Evolutionary conservation across 1,140 invertebrate genomes (phyloP).

Genomic region (Bombus superbus): DNA sequence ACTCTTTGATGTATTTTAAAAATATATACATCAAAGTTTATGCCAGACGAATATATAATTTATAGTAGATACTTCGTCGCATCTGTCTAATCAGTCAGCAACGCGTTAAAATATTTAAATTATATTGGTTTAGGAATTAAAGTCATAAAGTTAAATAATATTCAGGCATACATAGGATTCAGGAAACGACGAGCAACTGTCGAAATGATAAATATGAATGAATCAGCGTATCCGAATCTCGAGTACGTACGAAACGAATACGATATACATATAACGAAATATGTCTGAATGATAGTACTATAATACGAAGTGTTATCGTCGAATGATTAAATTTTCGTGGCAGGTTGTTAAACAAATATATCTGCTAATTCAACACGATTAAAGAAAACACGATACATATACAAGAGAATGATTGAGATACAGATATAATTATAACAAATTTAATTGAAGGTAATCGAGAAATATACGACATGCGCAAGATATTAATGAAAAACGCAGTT

Average conservation of each 20-base stretch:
- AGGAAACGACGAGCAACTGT: slow-evolving; percentile 63
- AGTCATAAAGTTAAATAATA: not conserved
- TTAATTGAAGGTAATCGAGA: slow-evolving; percentile 79
- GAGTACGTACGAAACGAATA: slow-evolving; percentile 46
- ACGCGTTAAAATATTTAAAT: not conserved
- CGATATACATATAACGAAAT: slow-evolving; percentile 38
- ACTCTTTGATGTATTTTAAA: not conserved
- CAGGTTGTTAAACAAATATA: slow-evolving; percentile 59
- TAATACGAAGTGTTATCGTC: slow-evolving; percentile 52
- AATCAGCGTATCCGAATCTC: slow-evolving; percentile 36
- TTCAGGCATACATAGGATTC: slow-evolving; percentile 23
- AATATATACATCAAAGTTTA: not conserved
- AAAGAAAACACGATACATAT: slow-evolving; percentile 66
- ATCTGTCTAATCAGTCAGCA: slow-evolving; percentile 30
- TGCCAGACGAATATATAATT: slow-evolving; percentile 41
- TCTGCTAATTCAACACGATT: slow-evolving; percentile 57
- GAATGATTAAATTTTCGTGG: slow-evolving; percentile 56
- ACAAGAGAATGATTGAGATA: slow-evolving; percentile 71
- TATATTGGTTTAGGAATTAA: slow-evolving; percentile 1
- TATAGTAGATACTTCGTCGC: slow-evolving; percentile 43
- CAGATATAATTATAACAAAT: slow-evolving; percentile 81
- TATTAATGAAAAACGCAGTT: slow-evolving; percentile 39
- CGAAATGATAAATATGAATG: slow-evolving; percentile 51
- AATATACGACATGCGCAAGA: slow-evolving; percentile 79
- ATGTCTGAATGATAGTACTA: slow-evolving; percentile 61